Conservation (phyloP, 2,888 invertebrate genomes). For the Drymonia ruficornis region DNA sequence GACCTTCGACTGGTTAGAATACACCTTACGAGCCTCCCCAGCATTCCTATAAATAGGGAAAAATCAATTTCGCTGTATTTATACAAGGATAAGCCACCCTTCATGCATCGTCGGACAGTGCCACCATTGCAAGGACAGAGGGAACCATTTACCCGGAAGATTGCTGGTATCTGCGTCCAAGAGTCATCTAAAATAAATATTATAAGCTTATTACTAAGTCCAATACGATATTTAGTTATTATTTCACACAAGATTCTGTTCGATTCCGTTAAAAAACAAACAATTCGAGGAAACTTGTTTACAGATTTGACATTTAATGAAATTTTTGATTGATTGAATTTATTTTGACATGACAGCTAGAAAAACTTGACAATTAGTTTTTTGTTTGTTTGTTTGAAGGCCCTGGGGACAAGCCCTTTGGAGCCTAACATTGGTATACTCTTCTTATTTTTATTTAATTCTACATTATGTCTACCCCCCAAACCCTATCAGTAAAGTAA, state of each 20-base stretch:
- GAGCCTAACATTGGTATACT: too few relatives aligned
- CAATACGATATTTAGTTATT: slow-evolving; percentile 33
- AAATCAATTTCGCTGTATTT: slow-evolving; percentile 77
- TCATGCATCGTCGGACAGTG: slow-evolving; percentile 72
- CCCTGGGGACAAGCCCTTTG: too few relatives aligned
- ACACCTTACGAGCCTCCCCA: slow-evolving; percentile 80
- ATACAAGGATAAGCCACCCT: slow-evolving; percentile 56
- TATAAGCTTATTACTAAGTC: slow-evolving; percentile 42
- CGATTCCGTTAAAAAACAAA: slow-evolving; percentile 51
- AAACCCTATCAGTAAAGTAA: too few relatives aligned
- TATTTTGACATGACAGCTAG: slow-evolving; percentile 10
- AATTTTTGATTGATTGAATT: not conserved
- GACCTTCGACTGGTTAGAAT: slow-evolving; percentile 85
- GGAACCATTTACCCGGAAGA: slow-evolving; percentile 79
- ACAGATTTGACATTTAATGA: slow-evolving; percentile 28
- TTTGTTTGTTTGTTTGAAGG: too few relatives aligned
- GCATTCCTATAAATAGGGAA: slow-evolving; percentile 84
- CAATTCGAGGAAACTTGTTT: slow-evolving; percentile 46
- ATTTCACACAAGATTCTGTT: slow-evolving; percentile 52
- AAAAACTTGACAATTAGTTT: slow-evolving; percentile 16
- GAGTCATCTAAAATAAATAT: slow-evolving; percentile 71
- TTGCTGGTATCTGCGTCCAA: slow-evolving; percentile 81
- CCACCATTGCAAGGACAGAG: slow-evolving; percentile 57
- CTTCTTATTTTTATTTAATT: too few relatives aligned
- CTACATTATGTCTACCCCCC: too few relatives aligned